Evolutionary conservation across 2,888 invertebrate genomes (phyloP).

Genomic region (Cantharis lateralis): DNA sequence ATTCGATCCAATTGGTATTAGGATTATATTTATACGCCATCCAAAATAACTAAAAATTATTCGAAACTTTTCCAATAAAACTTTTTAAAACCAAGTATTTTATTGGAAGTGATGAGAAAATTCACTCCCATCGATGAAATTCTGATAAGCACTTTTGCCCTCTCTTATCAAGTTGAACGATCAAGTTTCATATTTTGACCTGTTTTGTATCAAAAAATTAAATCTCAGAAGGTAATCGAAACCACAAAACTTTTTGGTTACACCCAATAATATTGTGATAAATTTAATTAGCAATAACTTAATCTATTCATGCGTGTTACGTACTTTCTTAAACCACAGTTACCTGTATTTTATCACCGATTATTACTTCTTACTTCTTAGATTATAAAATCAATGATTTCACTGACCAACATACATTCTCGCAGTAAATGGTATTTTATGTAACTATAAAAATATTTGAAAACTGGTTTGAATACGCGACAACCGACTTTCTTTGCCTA

Average conservation of each 20-base stretch:
- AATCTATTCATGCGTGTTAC: neutral
- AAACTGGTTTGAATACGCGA: neutral
- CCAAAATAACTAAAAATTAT: neutral
- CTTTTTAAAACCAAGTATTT: neutral
- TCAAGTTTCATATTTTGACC: neutral
- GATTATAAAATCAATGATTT: neutral
- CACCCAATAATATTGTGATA: neutral
- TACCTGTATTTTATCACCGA: neutral
- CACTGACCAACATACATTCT: neutral
- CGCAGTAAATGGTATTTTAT: neutral
- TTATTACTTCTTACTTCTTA: neutral
- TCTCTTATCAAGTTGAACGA: neutral
- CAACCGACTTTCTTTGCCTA: neutral
- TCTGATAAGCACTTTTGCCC: neutral
- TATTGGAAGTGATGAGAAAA: neutral
- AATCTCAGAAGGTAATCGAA: neutral
- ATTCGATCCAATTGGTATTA: neutral
- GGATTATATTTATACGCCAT: neutral
- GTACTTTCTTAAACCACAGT: neutral
- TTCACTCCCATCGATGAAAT: neutral
- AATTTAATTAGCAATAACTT: neutral
- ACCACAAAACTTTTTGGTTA: neutral
- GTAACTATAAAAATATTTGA: neutral
- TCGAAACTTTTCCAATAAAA: neutral
- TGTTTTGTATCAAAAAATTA: neutral